Evolutionary conservation across 2,797 vertebrate species (phyloP).

Genomic region (Channa striata): DNA sequence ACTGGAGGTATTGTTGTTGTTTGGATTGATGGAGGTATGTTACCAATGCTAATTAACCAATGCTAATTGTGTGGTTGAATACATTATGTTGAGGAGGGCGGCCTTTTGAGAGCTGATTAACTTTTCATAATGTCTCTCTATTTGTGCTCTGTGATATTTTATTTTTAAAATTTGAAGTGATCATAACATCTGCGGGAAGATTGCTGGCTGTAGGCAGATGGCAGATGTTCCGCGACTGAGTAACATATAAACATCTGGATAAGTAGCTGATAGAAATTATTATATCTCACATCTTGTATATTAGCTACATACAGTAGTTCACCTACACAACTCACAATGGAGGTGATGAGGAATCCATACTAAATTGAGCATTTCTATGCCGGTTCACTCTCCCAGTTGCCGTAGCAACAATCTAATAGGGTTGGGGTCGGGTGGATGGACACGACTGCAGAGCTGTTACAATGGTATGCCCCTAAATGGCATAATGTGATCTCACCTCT

Average conservation of each 20-base stretch:
- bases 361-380: conserved; percentile 73
- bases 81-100: conserved; percentile 61
- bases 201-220: conserved; percentile 5
- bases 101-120: conserved; percentile 62
- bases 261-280: conserved; percentile 44
- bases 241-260: conserved; percentile 18
- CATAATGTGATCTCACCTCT: no score
- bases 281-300: conserved; percentile 3
- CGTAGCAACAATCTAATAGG: conserved; percentile 79
- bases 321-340: conserved; percentile 2
- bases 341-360: conserved; percentile 55
- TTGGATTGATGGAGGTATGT: conserved; percentile 73
- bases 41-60: conserved; percentile 75
- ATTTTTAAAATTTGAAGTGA: conserved; percentile 33
- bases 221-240: conserved; percentile 28
- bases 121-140: conserved; percentile 58
- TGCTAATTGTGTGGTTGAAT: conserved; percentile 74
- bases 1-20: conserved; percentile 60
- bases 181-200: conserved; percentile 15
- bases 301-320: conserved; percentile 26
- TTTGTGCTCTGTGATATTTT: conserved; percentile 32
- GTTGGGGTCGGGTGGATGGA: conserved; percentile 35
- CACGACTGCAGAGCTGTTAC: conserved; percentile 20
- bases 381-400: conserved; percentile 73
- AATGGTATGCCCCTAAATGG: no score